A percentile compares a stretch with the other conserved stretches of the same genome.
Conservation (phyloP, 2,113 vertebrate genomes). For the Piaya cayana region DNA sequence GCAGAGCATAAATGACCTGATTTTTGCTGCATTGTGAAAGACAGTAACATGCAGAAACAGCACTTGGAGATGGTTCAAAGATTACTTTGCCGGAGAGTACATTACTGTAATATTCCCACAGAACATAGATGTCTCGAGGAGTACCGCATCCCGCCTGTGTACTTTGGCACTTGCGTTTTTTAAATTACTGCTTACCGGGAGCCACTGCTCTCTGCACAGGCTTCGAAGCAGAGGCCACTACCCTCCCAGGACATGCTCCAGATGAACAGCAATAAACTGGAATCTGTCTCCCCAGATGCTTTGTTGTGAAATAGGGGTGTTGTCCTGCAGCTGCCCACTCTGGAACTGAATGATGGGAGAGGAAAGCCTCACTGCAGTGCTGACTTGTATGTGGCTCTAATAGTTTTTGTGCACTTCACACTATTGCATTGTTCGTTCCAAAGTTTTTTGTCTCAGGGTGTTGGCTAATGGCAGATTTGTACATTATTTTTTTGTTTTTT, state of each 20-base stretch:
- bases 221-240: background rate
- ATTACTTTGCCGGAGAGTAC: conserved; percentile 12
- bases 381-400: background rate
- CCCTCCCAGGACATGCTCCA: background rate
- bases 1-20: conserved; percentile 38
- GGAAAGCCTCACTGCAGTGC: background rate
- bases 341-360: background rate
- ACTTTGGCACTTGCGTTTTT: conserved; percentile 29
- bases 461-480: background rate
- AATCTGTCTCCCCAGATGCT: background rate
- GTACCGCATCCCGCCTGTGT: conserved; percentile 3
- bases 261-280: background rate
- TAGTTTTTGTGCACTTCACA: background rate
- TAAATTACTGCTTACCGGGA: conserved; percentile 9
- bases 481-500: background rate
- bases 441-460: background rate
- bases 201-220: background rate
- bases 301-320: background rate
- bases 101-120: conserved; percentile 50
- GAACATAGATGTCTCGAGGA: background rate
- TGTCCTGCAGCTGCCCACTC: background rate
- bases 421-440: background rate
- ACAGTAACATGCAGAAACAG: conserved; percentile 47
- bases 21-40: conserved; percentile 58
- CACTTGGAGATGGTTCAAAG: conserved; percentile 51